These are phyloP conservation scores for Sapayoa aenigma DNA, from an alignment of 2,113 vertebrate species.

Conservation along the genomic window DNA sequence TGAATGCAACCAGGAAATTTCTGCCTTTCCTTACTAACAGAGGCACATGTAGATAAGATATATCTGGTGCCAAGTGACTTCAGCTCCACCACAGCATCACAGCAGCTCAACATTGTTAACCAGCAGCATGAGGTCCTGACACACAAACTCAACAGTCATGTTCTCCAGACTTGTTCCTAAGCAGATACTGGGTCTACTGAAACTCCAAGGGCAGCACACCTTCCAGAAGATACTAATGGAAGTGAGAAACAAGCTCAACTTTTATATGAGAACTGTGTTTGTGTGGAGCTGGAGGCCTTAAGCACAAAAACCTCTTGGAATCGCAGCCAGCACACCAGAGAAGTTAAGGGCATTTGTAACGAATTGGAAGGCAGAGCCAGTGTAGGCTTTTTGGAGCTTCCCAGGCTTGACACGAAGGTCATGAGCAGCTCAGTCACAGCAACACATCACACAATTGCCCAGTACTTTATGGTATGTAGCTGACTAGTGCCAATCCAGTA, in stretches of 20 bases:
- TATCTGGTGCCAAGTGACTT: background rate
- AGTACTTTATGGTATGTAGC: background rate
- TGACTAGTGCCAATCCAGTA: background rate
- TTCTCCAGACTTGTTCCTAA: background rate
- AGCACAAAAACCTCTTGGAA: background rate
- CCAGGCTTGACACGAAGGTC: background rate
- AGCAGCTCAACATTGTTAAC: background rate
- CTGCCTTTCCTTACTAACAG: background rate
- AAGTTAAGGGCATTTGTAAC: background rate
- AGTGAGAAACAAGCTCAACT: background rate
- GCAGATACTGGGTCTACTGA: background rate
- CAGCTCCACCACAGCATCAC: background rate
- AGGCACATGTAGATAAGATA: background rate
- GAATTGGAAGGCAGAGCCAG: background rate
- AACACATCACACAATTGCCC: background rate
- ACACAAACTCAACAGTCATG: background rate
- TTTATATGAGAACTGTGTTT: background rate
- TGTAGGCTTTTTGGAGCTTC: background rate
- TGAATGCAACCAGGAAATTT: background rate
- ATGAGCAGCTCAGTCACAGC: background rate
- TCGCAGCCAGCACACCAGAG: background rate
- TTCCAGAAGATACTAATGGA: background rate
- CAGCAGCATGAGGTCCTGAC: background rate
- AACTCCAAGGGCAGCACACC: background rate
- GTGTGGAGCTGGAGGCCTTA: background rate